A percentile compares a stretch with the other conserved stretches of the same genome.
Evolutionary conservation across 2,888 invertebrate species (phyloP).

Genomic region (Ophion obscuratus): DNA sequence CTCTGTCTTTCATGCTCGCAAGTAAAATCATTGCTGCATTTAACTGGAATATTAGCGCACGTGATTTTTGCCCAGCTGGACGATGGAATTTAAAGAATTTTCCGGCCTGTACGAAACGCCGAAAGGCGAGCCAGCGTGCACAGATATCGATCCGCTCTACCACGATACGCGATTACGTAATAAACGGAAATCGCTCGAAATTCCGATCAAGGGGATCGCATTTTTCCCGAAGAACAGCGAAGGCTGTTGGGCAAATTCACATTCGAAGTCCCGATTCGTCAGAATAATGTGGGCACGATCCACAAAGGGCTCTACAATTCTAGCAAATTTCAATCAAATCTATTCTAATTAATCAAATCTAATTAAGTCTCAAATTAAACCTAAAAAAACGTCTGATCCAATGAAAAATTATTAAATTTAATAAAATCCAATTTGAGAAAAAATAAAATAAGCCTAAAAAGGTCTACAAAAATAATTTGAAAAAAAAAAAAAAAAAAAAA

Average conservation of each 20-base stretch:
- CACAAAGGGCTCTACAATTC: not conserved
- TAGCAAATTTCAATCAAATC: not conserved
- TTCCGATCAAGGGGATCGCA: not conserved
- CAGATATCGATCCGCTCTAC: slow-evolving; percentile 47
- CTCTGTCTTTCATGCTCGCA: not conserved
- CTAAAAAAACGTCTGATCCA: no score
- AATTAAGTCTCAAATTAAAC: not conserved
- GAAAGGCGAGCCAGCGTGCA: not conserved
- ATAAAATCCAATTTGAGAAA: not conserved
- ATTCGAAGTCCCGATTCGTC: not conserved
- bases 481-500: not conserved
- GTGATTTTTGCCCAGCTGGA: slow-evolving; percentile 49
- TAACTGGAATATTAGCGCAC: slow-evolving; percentile 52
- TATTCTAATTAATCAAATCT: no score
- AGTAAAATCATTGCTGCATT: slow-evolving; percentile 52
- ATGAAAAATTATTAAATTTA: not conserved
- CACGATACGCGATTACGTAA: slow-evolving; percentile 2
- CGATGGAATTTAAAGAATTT: slow-evolving; percentile 58
- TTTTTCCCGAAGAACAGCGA: not conserved
- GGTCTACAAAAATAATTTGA: no score
- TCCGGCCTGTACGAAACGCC: not conserved
- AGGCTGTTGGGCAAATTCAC: not conserved
- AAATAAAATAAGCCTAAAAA: no score
- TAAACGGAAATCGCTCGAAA: slow-evolving; percentile 27
- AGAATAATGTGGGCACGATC: not conserved